These are phyloP conservation scores for Mirounga angustirostris DNA, from an alignment of 2,113 vertebrate species.

Conservation along the genomic window DNA sequence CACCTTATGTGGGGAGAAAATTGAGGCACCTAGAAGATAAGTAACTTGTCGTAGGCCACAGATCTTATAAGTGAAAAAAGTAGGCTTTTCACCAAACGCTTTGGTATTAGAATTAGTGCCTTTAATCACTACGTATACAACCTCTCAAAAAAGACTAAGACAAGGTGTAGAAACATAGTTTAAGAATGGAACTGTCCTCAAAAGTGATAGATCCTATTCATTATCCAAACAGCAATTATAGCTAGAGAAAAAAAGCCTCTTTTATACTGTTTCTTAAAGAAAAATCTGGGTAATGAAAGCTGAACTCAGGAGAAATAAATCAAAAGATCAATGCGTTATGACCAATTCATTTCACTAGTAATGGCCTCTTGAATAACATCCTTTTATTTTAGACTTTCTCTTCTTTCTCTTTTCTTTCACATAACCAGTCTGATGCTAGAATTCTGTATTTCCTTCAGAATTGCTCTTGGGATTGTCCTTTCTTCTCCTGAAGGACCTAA, in stretches of 20 bases:
- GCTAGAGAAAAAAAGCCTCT: not conserved
- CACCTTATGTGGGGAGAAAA: not conserved
- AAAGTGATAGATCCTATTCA: not conserved
- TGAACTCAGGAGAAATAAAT: not conserved
- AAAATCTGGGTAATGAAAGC: not conserved
- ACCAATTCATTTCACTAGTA: not conserved
- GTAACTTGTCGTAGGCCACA: not conserved
- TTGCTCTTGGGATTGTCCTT: not conserved
- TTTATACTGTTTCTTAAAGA: not conserved
- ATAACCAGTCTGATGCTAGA: not conserved
- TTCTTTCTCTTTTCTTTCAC: not conserved
- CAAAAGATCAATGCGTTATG: not conserved
- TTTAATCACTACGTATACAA: not conserved
- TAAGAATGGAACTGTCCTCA: constrained; percentile 27
- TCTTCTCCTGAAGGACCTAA: not conserved
- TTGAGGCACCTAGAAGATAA: not conserved
- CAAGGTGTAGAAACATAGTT: not conserved
- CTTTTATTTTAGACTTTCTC: not conserved
- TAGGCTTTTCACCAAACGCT: not conserved
- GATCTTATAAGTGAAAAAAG: not conserved
- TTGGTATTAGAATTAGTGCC: not conserved
- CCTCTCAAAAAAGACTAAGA: not conserved
- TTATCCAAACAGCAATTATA: not conserved
- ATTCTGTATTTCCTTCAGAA: not conserved
- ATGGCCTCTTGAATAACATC: not conserved